Conservation (phyloP, 2,888 invertebrate species). For the Drosophila buzzatii region DNA sequence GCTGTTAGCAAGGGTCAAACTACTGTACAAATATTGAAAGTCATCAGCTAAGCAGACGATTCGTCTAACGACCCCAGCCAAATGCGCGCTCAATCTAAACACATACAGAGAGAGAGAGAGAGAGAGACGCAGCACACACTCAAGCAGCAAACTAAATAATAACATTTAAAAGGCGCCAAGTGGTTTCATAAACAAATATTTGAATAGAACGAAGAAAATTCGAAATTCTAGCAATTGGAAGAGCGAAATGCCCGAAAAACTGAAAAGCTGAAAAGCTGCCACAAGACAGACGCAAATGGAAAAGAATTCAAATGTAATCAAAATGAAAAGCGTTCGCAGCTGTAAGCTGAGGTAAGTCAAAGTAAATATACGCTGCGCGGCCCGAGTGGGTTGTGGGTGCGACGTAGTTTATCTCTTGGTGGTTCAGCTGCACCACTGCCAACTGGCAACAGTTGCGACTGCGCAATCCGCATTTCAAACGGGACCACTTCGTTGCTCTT, state of each 20-base stretch:
- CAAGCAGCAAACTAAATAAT: conserved; percentile 71
- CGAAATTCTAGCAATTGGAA: conserved; percentile 27
- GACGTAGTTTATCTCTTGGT: conserved; percentile 19
- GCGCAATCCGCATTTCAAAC: conserved; percentile 41
- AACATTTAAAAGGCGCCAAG: conserved; percentile 85
- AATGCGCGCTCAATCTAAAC: conserved; percentile 52
- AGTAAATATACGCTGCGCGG: conserved; percentile 53
- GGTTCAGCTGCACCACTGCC: conserved; percentile 6
- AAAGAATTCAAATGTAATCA: conserved; percentile 62
- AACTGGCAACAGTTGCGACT: conserved; percentile 71
- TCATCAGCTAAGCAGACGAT: conserved; percentile 59
- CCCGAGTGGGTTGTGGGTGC: conserved; percentile 59
- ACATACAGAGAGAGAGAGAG: conserved; percentile 23
- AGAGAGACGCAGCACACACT: not conserved
- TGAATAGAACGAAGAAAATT: conserved; percentile 46
- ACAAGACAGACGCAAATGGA: conserved; percentile 32
- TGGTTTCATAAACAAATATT: conserved; percentile 84
- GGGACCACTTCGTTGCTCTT: conserved; percentile 55
- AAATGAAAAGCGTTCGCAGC: conserved; percentile 56
- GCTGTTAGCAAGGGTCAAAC: conserved; percentile 79
- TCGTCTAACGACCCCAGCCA: conserved; percentile 60
- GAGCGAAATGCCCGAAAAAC: not conserved
- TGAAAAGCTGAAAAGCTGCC: conserved; percentile 17
- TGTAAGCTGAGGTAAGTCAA: conserved; percentile 36
- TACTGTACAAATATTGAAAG: conserved; percentile 77